A percentile compares a stretch with the other conserved stretches of the same genome.
phyloP scores from a whole-genome alignment of 2,888 invertebrate species.

The Dendrolimus pini region DNA sequence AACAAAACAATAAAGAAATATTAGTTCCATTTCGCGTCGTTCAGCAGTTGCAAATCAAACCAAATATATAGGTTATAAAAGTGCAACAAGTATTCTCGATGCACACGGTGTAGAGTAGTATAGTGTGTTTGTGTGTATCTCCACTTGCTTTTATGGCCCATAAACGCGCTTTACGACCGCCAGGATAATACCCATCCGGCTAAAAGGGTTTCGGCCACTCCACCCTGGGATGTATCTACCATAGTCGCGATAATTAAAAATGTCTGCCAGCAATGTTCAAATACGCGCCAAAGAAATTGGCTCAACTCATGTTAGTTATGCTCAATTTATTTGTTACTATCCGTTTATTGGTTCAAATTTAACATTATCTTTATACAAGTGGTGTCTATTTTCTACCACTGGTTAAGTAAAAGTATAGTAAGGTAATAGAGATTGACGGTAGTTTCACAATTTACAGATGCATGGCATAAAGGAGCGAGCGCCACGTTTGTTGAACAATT shows the following conservation, averaged over 20 bases:
- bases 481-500: too few species aligned
- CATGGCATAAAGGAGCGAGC: too few species aligned
- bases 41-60: slow-evolving; percentile 72
- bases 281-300: too few species aligned
- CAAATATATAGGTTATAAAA: slow-evolving; percentile 75
- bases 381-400: too few species aligned
- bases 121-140: slow-evolving; percentile 50
- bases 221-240: slow-evolving; percentile 31
- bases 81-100: slow-evolving; percentile 72
- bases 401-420: too few species aligned
- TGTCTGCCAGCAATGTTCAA: slow-evolving; percentile 27
- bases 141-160: slow-evolving; percentile 70
- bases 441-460: too few species aligned
- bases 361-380: too few species aligned
- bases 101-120: slow-evolving; percentile 30
- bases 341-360: too few species aligned
- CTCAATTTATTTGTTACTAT: too few species aligned
- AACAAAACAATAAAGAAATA: slow-evolving; percentile 34
- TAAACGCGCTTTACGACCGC: slow-evolving; percentile 65
- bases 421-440: too few species aligned
- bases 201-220: slow-evolving; percentile 65
- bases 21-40: slow-evolving; percentile 38
- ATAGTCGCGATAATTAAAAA: slow-evolving; percentile 54
- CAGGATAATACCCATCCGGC: slow-evolving; percentile 70
- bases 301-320: too few species aligned